Base-by-base conservation (phyloP, 2,888 invertebrate genomes). In the Uropetala carovei region DNA sequence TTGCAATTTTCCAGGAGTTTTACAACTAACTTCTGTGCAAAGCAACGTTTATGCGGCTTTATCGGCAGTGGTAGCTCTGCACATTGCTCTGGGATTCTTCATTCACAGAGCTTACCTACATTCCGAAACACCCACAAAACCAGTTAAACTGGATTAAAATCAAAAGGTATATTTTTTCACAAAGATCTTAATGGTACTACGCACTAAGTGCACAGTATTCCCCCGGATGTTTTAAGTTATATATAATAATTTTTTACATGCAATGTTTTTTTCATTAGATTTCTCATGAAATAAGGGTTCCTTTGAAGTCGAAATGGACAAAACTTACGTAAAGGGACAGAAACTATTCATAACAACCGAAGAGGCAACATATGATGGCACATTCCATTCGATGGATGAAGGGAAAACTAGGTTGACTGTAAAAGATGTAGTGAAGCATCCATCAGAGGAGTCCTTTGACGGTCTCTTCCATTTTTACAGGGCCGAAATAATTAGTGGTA, bases 11-110 rank as follows among this genome's bases (percentile, higher is more conserved):
- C 10, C 22, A 96, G 96, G 95, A 93, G 93, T 96, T 43, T 94
- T 96, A 43, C 95, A 95, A 68, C 94, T 96, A 68, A 95, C 95
- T 81, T 94, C 94, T 92, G 95, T 97, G 82, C 96, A 96, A 30
- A 97, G 97, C 94, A 98, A 97, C 95, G 97, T 98, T 60, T 97
- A 97, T 94, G 97, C 98, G 7, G 98, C 98, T 56, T 96, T 97
- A 75, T 96, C 97, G 85, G 97, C 98, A 0, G 96, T 98, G 14
- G 94, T 98, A 10, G 96, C 97, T 10, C 95, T 98, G 92, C 98
- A 98, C 94, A 94, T 97, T 93, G 97, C 98, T 5, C 94, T 98
- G 93, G 98, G 97, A 57, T 95, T 97, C 85, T 98, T 97, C 94
- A 97, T 98, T 94, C 97, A 97, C 94, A 96, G 96, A 94, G 98